These are phyloP conservation scores for Syngnathus typhle DNA, from an alignment of 2,113 vertebrate genomes.

Conservation along the genomic window DNA sequence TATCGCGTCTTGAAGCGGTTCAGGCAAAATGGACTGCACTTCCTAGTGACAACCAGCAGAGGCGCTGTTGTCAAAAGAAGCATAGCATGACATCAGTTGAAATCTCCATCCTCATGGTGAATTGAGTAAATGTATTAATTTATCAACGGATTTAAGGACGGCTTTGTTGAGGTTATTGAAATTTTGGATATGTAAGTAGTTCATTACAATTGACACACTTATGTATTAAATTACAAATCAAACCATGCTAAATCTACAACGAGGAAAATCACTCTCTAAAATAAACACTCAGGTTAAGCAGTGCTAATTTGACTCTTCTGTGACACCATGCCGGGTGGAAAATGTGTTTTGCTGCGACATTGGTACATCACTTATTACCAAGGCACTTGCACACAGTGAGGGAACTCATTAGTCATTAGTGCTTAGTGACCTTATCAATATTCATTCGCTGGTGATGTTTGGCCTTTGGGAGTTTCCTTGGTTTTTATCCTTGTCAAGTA, in stretches of 20 bases:
- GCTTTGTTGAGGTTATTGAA: no score
- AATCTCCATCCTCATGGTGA: not conserved
- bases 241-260: not conserved
- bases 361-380: conserved; percentile 22
- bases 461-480: conserved; percentile 27
- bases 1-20: not conserved
- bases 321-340: not conserved
- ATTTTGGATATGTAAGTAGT: no score
- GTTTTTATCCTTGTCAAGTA: conserved; percentile 18
- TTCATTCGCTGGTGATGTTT: conserved; percentile 40
- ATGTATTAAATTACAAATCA: not conserved
- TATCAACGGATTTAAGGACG: no score
- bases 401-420: conserved; percentile 17
- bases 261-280: not conserved
- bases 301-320: not conserved
- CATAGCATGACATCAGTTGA: not conserved
- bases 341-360: not conserved
- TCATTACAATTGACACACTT: no score
- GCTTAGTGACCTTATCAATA: conserved; percentile 45
- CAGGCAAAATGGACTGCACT: not conserved
- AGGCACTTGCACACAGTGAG: conserved; percentile 14
- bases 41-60: not conserved
- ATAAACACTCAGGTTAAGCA: conserved; percentile 1
- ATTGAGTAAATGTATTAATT: not conserved
- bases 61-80: not conserved